Base-by-base conservation (phyloP, 2,113 vertebrate species). In the Archocentrus centrarchus region DNA sequence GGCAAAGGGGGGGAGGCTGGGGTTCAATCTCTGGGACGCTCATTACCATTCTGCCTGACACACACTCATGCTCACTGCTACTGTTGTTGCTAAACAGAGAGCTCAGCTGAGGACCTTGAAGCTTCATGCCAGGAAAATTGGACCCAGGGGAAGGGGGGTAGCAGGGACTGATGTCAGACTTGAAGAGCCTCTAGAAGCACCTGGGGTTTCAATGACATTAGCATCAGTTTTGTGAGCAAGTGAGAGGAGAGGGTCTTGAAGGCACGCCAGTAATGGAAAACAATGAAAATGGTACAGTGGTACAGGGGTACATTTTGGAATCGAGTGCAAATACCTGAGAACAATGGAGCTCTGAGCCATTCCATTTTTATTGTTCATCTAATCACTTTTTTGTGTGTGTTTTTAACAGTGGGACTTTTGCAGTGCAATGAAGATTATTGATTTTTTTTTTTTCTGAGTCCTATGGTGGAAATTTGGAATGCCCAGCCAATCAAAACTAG, bases 41-140 rank as follows among this genome's bases (percentile, higher is more conserved):
- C 92, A 93, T 94, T 93, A 91, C 86, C 85, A 89, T 92, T 90
- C 88, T 11, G 79, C 75, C 87, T 91, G 82, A 93, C 91, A 91
- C 76, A 85, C 78, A 89, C 86, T 85, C 86, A 22, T 81, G 82
- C 85, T 90, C 79, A 11, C 87, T 64, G 83, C 81, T 83, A 59
- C 87, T 86, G 90, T 90, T 88, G 87, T 88, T 85, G 82, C 85
- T 91, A 93, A 93, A 93, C 89, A 90, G 82, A 89, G 89, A 90
- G 73, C 91, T 93, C 90, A 91, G 86, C 89, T 86, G 86, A 91
- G 90, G 89, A 91, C 93, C 87, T 92, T 91, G 88, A 94, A 94
- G 92, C 84, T 81, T 90, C 91, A 82, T 77, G 82, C 82, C 20
- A 70, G 85, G 87, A 90, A 92, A 95, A 95, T 94, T 94, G 92